Conservation (phyloP, 2,113 vertebrate species). For the Tragulus kanchil region DNA sequence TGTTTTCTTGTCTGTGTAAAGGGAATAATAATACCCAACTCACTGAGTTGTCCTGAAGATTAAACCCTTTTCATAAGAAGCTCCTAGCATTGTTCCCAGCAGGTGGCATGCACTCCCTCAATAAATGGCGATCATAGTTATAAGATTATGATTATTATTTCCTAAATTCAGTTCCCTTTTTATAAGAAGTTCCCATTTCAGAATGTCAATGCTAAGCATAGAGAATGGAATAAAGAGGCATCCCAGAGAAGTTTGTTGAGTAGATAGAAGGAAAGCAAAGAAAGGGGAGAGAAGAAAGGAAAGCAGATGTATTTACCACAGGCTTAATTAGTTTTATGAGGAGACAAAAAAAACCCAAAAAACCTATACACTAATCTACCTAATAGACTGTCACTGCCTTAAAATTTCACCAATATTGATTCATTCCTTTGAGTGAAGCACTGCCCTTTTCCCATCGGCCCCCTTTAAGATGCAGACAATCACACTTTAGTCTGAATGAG, state of each 20-base stretch:
- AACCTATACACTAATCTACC: not conserved
- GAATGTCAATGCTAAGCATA: not conserved
- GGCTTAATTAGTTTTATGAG: slow-evolving; percentile 32
- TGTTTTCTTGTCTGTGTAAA: slow-evolving; percentile 54
- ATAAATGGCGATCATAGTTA: not conserved
- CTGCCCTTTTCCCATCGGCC: not conserved
- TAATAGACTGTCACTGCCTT: not conserved
- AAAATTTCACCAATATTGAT: slow-evolving; percentile 8
- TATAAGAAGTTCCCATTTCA: not conserved
- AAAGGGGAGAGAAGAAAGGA: not conserved
- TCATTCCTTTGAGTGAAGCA: slow-evolving; percentile 57
- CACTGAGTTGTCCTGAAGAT: not conserved
- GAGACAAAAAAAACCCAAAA: not conserved
- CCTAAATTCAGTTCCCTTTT: slow-evolving; percentile 18
- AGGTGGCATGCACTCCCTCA: not conserved
- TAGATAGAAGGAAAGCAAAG: not conserved
- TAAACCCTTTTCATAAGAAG: not conserved
- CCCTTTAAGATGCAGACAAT: slow-evolving; percentile 66
- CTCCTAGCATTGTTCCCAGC: not conserved
- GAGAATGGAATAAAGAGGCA: not conserved
- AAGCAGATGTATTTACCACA: not conserved
- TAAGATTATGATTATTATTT: slow-evolving; percentile 10
- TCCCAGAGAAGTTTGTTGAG: not conserved
- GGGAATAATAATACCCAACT: not conserved
- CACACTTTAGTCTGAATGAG: slow-evolving; percentile 71